A percentile compares a stretch with the other conserved stretches of the same genome.
phyloP scores from a whole-genome alignment of 2,113 vertebrate species.

The Nesoenas mayeri region DNA sequence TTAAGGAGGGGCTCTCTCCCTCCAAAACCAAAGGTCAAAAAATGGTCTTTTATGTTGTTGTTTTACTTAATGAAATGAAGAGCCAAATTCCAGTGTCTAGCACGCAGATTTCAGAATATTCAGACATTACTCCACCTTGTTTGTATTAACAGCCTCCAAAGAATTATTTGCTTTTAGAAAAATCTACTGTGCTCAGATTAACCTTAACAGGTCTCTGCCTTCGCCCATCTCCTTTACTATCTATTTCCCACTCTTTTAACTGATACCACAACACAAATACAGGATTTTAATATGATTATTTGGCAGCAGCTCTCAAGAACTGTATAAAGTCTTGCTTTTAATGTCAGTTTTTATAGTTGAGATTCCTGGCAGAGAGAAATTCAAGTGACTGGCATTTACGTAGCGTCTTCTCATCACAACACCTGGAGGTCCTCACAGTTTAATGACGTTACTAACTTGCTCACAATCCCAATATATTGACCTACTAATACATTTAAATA shows the following conservation, averaged over 20 bases:
- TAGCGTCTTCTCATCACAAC: not conserved
- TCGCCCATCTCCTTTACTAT: not conserved
- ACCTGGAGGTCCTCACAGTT: not conserved
- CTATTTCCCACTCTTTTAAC: not conserved
- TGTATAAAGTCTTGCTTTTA: not conserved
- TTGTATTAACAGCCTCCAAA: not conserved
- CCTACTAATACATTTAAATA: not conserved
- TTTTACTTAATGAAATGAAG: not conserved
- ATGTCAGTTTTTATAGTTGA: not conserved
- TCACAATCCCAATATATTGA: not conserved
- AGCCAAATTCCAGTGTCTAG: not conserved
- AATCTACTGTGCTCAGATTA: not conserved
- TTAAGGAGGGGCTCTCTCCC: not conserved
- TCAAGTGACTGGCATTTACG: not conserved
- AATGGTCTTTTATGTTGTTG: not conserved
- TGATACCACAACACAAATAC: not conserved
- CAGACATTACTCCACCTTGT: not conserved
- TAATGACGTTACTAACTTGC: not conserved
- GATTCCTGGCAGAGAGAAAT: not conserved
- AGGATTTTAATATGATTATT: not conserved
- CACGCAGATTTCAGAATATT: not conserved
- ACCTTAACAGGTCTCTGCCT: not conserved
- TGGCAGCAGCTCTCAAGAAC: not conserved
- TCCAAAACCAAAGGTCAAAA: not conserved
- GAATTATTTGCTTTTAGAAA: not conserved